Percentiles rank a stretch among this genome's conserved stretches.
Evolutionary conservation across 2,797 vertebrate species (phyloP).

Genomic region (Pseudopleuronectes americanus): DNA sequence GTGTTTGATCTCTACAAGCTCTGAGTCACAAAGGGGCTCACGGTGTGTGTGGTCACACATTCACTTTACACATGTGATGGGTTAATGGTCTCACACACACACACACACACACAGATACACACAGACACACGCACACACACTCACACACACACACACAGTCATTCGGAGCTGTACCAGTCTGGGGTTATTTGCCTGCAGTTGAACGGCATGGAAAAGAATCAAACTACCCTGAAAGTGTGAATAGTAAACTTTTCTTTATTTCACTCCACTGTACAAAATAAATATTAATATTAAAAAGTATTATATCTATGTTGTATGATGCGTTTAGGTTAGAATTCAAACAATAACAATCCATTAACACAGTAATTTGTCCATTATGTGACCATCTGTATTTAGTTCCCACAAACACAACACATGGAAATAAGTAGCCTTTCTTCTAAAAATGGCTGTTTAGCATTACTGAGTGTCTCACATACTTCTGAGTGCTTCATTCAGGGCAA

Average conservation of each 20-base stretch:
- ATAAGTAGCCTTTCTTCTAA: not conserved
- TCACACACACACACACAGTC: too few species aligned
- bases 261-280: not conserved
- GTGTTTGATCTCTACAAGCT: slow-evolving; percentile 87
- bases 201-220: slow-evolving; percentile 1
- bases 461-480: too few species aligned
- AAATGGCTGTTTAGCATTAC: too few species aligned
- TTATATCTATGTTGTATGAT: not conserved
- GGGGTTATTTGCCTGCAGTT: slow-evolving; percentile 18
- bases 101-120: slow-evolving; percentile 20
- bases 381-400: not conserved
- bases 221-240: not conserved
- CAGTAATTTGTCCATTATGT: not conserved
- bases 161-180: not conserved
- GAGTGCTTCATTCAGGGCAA: too few species aligned
- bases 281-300: not conserved
- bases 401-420: not conserved
- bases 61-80: slow-evolving; percentile 71
- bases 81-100: slow-evolving; percentile 61
- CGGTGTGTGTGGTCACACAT: slow-evolving; percentile 78
- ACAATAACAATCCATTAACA: not conserved
- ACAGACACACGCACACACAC: slow-evolving; percentile 15
- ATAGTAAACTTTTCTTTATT: not conserved
- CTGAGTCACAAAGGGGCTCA: slow-evolving; percentile 73
- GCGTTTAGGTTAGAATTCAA: not conserved